Conservation (phyloP, 2,888 invertebrate genomes). For the Ormyrus nitidulus region DNA sequence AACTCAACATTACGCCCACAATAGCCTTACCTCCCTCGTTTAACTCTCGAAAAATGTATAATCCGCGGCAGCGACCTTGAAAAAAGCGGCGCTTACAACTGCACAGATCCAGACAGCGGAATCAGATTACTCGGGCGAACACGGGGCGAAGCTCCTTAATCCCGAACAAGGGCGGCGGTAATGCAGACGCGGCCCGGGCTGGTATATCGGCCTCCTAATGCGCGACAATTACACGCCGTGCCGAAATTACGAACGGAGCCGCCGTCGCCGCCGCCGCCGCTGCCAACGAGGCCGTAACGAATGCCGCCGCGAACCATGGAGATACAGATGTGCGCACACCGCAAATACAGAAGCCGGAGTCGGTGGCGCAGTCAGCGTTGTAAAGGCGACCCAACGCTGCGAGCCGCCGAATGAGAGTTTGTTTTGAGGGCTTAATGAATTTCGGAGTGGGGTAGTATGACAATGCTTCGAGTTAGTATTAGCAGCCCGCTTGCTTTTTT, state of each 20-base stretch:
- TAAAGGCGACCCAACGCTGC: no score
- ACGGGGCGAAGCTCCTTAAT: conserved; percentile 37
- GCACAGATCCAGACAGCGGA: background rate
- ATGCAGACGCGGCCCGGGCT: conserved; percentile 18
- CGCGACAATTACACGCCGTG: conserved; percentile 50
- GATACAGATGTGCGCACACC: conserved; percentile 27
- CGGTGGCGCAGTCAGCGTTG: no score
- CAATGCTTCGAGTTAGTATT: no score
- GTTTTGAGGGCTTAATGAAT: no score
- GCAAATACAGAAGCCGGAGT: background rate
- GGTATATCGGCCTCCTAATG: conserved; percentile 46
- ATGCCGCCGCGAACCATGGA: background rate
- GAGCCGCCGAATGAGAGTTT: no score
- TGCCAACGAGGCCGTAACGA: conserved; percentile 43
- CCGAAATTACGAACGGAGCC: conserved; percentile 44
- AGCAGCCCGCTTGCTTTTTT: no score
- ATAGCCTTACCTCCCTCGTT: no score
- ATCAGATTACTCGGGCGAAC: conserved; percentile 27
- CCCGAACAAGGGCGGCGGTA: conserved; percentile 40
- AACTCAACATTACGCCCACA: no score
- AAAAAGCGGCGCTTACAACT: no score
- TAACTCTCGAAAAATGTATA: no score
- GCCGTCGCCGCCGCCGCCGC: background rate
- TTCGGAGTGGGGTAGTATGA: no score
- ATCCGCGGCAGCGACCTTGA: no score